A percentile compares a stretch with the other conserved stretches of the same genome.
phyloP scores from a whole-genome alignment of 2,888 invertebrate species.

The Mesorhabditis sp. region DNA sequence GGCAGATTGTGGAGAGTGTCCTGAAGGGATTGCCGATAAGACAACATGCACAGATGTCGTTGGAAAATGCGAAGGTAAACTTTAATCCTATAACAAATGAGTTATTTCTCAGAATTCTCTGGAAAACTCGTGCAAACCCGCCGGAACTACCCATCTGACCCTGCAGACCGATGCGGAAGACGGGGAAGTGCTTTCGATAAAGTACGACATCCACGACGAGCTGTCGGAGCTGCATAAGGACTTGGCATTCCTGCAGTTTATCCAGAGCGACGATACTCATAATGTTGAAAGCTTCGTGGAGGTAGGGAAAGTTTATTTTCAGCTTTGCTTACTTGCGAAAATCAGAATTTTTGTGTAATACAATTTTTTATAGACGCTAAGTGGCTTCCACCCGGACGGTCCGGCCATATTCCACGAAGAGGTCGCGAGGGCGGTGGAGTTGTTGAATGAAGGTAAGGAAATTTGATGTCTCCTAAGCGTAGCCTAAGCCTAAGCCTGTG shows the following conservation, averaged over 20 bases:
- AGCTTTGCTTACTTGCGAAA: background rate
- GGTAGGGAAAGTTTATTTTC: conserved; percentile 14
- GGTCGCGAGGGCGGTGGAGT: conserved; percentile 27
- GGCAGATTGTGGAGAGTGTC: conserved; percentile 46
- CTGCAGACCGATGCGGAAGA: conserved; percentile 26
- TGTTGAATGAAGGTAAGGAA: conserved; percentile 9
- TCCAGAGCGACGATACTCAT: conserved; percentile 43
- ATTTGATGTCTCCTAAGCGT: background rate
- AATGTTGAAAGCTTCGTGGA: conserved; percentile 50
- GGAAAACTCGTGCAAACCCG: conserved; percentile 29
- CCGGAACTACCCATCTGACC: conserved; percentile 23
- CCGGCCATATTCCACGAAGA: conserved; percentile 31
- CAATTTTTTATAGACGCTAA: conserved; percentile 29
- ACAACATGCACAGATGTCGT: conserved; percentile 37
- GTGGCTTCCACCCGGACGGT: conserved; percentile 37
- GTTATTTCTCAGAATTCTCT: conserved; percentile 32
- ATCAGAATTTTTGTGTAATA: background rate
- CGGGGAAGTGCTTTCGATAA: conserved; percentile 21
- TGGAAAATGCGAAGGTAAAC: conserved; percentile 46
- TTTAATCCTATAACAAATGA: background rate
- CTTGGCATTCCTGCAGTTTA: conserved; percentile 44
- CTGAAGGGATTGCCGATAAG: conserved; percentile 47
- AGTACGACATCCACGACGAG: conserved; percentile 43
- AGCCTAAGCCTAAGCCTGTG: background rate
- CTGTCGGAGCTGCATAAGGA: conserved; percentile 43